Percentiles rank a stretch among this genome's conserved stretches.
These are phyloP conservation scores for Ailuropoda melanoleuca DNA, from an alignment of 2,113 vertebrate species.

Conservation along the genomic window DNA sequence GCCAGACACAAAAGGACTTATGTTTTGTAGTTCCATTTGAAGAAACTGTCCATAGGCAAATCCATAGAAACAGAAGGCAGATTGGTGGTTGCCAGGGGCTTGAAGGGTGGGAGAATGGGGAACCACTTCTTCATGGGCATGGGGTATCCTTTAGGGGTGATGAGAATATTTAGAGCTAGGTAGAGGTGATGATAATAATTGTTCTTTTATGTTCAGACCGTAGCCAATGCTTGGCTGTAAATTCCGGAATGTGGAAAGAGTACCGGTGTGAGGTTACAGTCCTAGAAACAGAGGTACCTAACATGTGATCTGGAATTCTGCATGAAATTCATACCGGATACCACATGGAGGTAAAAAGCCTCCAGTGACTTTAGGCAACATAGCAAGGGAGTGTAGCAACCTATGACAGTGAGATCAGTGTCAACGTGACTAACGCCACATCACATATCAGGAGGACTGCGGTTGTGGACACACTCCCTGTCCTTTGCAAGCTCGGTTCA, in stretches of 20 bases:
- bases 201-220: background rate
- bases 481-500: background rate
- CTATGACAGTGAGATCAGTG: background rate
- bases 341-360: background rate
- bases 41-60: background rate
- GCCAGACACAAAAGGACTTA: background rate
- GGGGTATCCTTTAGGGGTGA: background rate
- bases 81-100: background rate
- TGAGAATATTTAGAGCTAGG: background rate
- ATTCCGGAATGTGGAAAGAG: background rate
- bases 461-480: background rate
- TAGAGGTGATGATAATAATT: background rate
- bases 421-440: background rate
- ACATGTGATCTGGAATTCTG: background rate
- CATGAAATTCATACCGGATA: background rate
- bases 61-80: background rate
- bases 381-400: background rate
- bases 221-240: background rate
- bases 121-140: background rate
- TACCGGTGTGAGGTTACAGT: background rate
- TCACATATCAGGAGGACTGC: background rate
- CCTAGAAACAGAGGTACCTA: conserved; percentile 5
- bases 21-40: background rate
- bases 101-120: background rate
- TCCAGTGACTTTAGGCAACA: background rate